phyloP scores from a whole-genome alignment of 2,797 vertebrate genomes.

The Amblyraja radiata region DNA sequence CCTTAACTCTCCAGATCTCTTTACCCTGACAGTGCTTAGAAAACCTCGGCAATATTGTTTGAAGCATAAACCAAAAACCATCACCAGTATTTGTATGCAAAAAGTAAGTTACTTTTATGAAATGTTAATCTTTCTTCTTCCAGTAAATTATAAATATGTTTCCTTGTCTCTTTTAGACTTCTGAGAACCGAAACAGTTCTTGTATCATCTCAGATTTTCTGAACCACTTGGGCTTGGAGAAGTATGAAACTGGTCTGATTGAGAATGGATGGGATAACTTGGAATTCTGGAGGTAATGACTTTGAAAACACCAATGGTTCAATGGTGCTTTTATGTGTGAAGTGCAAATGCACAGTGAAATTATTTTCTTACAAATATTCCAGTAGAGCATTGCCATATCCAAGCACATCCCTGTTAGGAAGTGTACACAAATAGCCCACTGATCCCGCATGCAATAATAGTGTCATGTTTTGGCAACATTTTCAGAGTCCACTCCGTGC shows the following conservation, averaged over 20 bases:
- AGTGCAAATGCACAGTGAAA: no score
- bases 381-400: no score
- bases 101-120: not conserved
- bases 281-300: constrained; percentile 65
- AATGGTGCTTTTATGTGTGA: no score
- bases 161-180: not conserved
- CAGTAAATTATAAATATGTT: not conserved
- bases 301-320: not conserved
- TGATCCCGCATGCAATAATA: no score
- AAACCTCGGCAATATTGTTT: not conserved
- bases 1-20: no score
- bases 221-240: constrained; percentile 62
- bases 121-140: not conserved
- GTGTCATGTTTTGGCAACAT: no score
- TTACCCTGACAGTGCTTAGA: no score
- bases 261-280: constrained; percentile 71
- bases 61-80: not conserved
- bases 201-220: constrained; percentile 67
- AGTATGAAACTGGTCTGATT: constrained; percentile 64
- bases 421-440: no score
- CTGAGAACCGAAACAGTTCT: constrained; percentile 53
- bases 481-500: no score
- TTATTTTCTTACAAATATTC: no score
- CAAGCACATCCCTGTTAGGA: no score
- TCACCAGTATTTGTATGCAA: not conserved